A percentile compares a stretch with the other conserved stretches of the same genome.
These are phyloP conservation scores for Micromussa lordhowensis DNA, from an alignment of 92 coral and sea anemone species.

Conservation along the genomic window DNA sequence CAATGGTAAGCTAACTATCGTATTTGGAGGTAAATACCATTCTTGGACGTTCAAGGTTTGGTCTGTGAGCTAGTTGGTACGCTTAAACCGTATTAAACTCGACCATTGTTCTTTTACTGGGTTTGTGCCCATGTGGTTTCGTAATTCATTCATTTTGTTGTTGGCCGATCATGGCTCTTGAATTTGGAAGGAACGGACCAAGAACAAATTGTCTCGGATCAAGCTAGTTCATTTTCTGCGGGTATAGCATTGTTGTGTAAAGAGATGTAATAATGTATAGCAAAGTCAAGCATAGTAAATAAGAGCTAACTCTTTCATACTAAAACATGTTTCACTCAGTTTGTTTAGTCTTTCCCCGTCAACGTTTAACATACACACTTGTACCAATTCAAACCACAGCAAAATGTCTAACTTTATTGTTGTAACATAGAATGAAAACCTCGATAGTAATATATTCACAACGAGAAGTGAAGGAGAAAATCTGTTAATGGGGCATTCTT, in stretches of 20 bases:
- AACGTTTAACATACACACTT: not conserved
- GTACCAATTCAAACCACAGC: not conserved
- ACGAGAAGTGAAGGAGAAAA: not conserved
- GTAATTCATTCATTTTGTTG: not conserved
- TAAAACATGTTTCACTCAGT: not conserved
- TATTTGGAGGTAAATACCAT: not conserved
- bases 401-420: not conserved
- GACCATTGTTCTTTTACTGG: not conserved
- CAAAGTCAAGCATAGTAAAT: not conserved
- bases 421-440: not conserved
- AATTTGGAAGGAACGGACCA: not conserved
- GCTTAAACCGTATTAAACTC: not conserved
- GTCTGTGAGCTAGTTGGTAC: not conserved
- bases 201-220: not conserved
- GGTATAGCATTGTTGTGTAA: not conserved
- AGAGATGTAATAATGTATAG: not conserved
- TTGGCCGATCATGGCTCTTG: not conserved
- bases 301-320: no score
- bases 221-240: not conserved
- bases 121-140: not conserved
- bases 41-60: not conserved
- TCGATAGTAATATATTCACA: not conserved
- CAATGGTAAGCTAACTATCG: constrained; percentile 69
- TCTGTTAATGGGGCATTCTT: not conserved
- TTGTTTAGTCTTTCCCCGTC: not conserved